A percentile compares a stretch with the other conserved stretches of the same genome.
Conservation (phyloP, 2,888 invertebrate genomes). For the Pachydiplax longipennis region DNA sequence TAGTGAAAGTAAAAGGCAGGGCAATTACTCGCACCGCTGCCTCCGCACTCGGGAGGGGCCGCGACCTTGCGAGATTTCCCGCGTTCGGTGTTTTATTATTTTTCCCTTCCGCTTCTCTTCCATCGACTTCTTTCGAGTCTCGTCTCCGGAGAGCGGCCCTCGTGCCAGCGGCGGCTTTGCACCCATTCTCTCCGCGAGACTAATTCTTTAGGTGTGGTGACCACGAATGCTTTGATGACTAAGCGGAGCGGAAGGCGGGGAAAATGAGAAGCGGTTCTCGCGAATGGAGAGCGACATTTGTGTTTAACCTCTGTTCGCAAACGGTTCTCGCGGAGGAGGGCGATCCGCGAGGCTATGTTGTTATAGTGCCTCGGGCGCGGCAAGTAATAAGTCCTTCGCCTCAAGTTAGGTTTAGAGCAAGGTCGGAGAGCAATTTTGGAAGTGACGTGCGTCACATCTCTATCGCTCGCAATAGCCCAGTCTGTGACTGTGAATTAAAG, state of each 20-base stretch:
- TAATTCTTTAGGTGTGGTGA: neutral
- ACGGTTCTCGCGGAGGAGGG: neutral
- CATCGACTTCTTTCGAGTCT: neutral
- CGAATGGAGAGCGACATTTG: neutral
- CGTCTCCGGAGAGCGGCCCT: neutral
- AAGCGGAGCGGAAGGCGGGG: neutral
- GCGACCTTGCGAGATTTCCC: constrained; percentile 28
- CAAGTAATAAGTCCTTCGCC: neutral
- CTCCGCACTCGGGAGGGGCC: constrained; percentile 20
- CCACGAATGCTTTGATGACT: neutral
- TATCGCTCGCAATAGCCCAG: too few species aligned
- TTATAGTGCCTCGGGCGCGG: neutral
- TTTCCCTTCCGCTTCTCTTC: neutral
- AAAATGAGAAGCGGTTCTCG: neutral
- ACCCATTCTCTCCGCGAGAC: neutral
- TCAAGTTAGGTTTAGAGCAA: neutral
- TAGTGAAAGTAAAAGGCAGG: constrained; percentile 36
- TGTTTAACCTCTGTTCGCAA: neutral
- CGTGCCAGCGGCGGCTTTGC: constrained; percentile 16
- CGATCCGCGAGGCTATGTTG: neutral
- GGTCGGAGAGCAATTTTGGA: too few species aligned
- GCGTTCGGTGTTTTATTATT: constrained; percentile 34
- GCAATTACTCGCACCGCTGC: constrained; percentile 36
- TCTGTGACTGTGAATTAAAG: too few species aligned
- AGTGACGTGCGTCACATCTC: too few species aligned